Evolutionary conservation across 2,888 invertebrate genomes (phyloP), one percentile per base, ranked within the genome.

Genomic region (Dynastes maya): DNA sequence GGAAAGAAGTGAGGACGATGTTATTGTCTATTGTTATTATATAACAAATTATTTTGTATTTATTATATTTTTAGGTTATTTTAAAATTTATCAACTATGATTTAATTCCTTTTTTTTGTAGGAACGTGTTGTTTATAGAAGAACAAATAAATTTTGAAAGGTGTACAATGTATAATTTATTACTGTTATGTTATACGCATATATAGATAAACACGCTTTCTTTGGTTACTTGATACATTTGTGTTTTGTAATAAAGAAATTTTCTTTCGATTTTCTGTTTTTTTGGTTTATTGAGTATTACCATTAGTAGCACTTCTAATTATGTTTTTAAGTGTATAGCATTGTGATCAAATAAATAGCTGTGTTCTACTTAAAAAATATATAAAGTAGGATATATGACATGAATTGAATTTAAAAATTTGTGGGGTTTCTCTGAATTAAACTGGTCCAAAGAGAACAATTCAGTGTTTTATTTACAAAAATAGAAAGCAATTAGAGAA

Each of bases 41-140:
- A 78, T 78, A 78, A 78, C 78, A 78, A 78, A 64, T 78, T 63
- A 45, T 78, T 78, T 78, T 78, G 71, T 78, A 78, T 72, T 74
- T 78, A 74, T 78, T 78, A 65, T 78, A 37, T 68, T 65, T 72
- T 63, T 76, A 68, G 67, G 68, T 76, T 65, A 65, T 40, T 53
- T 51, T 53, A 22, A 76, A 13, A 61, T 65, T 63, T 16, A n/a
- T 16, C 16, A 8, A 55, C 2, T 6, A n/a, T 13, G 6, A n/a
- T 55, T 29, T 27, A 13, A 27, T 32, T 63, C 63, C 63, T 63
- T 8, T 51, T 29, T 67, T 45, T 45, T 40, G 40, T 16, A 45
- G 65, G 40, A 67, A 22, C 16, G 37, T 22, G 37, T 67, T 67
- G 45, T 22, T 67, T 67, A 45, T 45, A 53, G 27, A 51, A 32